These are phyloP conservation scores for Melolontha melolontha DNA, from an alignment of 2,888 invertebrate species.

Conservation along the genomic window DNA sequence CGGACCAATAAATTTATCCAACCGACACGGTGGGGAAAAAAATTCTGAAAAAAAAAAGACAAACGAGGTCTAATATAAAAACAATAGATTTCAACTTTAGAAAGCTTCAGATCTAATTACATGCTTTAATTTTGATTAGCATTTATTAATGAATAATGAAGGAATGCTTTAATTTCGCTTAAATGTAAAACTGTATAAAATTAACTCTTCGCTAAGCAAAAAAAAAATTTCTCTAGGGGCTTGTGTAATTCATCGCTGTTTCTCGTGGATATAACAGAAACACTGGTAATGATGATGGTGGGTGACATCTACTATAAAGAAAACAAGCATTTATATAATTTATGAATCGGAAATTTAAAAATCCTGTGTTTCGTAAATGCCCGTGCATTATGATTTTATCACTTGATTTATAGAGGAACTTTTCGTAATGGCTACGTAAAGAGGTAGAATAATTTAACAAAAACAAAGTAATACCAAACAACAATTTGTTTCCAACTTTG, in stretches of 20 bases:
- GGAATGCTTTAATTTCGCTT: too few relatives aligned
- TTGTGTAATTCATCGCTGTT: conserved; percentile 1
- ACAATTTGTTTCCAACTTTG: conserved; percentile 26
- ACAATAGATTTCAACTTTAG: too few relatives aligned
- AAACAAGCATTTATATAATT: conserved; percentile 4
- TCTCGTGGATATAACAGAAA: background rate
- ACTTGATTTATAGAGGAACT: conserved; percentile 30
- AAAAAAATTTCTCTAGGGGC: background rate
- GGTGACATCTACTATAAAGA: too few relatives aligned
- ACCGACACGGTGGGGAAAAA: background rate
- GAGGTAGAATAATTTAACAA: conserved; percentile 14
- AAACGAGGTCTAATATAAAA: too few relatives aligned
- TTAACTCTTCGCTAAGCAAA: too few relatives aligned
- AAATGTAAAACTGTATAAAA: too few relatives aligned
- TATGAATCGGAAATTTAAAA: conserved; percentile 31
- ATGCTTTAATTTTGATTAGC: too few relatives aligned
- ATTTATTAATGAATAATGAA: too few relatives aligned
- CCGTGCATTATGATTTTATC: conserved; percentile 30
- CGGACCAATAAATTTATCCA: conserved; percentile 22
- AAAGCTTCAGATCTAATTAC: too few relatives aligned
- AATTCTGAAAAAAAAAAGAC: too few relatives aligned
- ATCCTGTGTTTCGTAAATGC: conserved; percentile 14
- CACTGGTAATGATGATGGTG: too few relatives aligned
- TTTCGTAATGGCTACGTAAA: conserved; percentile 25
- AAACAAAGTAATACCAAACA: conserved; percentile 31